These are phyloP conservation scores for Rutilus rutilus DNA, from an alignment of 2,113 vertebrate genomes.

Conservation along the genomic window DNA sequence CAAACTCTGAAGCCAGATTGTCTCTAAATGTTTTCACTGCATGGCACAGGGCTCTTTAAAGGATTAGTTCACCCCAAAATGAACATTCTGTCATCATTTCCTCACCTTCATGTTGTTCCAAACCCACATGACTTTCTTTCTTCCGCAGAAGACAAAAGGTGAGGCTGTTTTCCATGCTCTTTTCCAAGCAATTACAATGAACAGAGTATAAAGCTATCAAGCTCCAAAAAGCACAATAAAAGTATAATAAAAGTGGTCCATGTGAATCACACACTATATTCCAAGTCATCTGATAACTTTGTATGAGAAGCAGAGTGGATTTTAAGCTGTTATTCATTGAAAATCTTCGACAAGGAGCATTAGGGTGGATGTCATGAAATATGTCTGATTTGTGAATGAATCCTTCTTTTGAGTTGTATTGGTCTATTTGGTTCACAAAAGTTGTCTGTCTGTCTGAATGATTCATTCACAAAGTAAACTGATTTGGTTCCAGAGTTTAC, in stretches of 20 bases:
- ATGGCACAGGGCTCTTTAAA: slow-evolving; percentile 16
- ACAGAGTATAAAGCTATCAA: background rate
- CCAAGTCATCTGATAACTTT: background rate
- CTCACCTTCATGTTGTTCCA: slow-evolving; percentile 25
- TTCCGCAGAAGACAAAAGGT: slow-evolving; percentile 12
- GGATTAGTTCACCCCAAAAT: slow-evolving; percentile 4
- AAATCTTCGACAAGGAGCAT: background rate
- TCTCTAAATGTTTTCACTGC: slow-evolving; percentile 5
- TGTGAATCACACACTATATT: background rate
- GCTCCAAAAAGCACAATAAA: slow-evolving; percentile 1
- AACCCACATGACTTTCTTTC: slow-evolving; percentile 21
- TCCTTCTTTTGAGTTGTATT: background rate
- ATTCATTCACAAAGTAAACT: background rate
- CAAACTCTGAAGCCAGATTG: background rate
- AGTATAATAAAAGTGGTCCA: slow-evolving; percentile 19
- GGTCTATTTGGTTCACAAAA: background rate
- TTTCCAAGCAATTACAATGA: slow-evolving; percentile 20
- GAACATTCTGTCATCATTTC: slow-evolving; percentile 29
- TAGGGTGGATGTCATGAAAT: background rate
- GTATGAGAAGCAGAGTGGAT: background rate
- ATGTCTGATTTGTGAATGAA: slow-evolving; percentile 10
- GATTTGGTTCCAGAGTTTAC: background rate
- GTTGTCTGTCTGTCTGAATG: background rate
- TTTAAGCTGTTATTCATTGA: background rate
- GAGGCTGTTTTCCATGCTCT: slow-evolving; percentile 19